Conservation (phyloP, 1,140 invertebrate species). For the Portunus trituberculatus region DNA sequence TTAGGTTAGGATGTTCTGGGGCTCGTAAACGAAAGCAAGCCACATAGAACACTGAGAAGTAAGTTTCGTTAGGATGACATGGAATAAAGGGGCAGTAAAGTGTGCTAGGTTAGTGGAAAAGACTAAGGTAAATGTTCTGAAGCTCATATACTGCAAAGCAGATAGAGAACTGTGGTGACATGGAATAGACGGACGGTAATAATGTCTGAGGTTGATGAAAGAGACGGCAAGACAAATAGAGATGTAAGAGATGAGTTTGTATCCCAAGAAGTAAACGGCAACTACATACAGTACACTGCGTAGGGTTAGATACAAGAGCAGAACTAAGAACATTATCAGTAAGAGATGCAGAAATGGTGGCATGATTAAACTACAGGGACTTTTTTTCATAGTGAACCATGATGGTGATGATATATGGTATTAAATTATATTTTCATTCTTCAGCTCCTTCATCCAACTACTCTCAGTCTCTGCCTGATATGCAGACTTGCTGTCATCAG, state of each 20-base stretch:
- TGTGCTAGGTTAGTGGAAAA: background rate
- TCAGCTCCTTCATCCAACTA: no score
- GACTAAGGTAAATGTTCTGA: background rate
- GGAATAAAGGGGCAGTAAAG: background rate
- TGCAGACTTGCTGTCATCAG: background rate
- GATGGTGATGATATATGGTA: no score
- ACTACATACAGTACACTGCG: conserved; percentile 27
- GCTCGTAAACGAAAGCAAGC: background rate
- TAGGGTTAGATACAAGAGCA: conserved; percentile 7
- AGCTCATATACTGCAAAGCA: background rate
- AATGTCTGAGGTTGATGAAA: background rate
- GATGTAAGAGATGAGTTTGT: background rate
- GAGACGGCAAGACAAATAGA: background rate
- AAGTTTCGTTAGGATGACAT: background rate
- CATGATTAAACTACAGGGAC: no score
- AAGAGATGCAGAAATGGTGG: background rate
- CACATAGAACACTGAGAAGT: background rate
- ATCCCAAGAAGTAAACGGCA: background rate
- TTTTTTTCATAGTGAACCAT: no score
- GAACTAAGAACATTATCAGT: background rate
- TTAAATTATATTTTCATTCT: no score
- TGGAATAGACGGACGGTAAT: background rate
- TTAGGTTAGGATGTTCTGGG: background rate
- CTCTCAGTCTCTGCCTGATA: background rate
- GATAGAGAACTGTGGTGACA: background rate